Conservation (phyloP, 2,797 vertebrate genomes). For the Rhadinocentrus ornatus region DNA sequence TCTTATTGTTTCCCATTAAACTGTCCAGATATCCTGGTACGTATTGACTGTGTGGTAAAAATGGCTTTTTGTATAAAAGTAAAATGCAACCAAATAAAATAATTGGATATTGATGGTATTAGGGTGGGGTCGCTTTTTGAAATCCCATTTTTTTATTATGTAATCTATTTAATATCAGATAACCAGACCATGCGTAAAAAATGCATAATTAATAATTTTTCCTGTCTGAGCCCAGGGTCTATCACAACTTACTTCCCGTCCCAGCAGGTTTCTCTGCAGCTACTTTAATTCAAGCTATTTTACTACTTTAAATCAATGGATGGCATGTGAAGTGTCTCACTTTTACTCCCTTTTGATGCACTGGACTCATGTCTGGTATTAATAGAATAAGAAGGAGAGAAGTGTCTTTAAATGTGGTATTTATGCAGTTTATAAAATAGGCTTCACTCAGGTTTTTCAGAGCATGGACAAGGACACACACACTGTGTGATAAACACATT, state of each 20-base stretch:
- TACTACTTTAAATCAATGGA: conserved; percentile 35
- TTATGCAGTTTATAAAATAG: conserved; percentile 38
- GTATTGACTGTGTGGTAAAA: not conserved
- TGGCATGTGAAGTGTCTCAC: conserved; percentile 26
- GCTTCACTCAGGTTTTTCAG: conserved; percentile 16
- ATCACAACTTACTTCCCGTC: conserved; percentile 22
- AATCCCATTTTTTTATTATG: not conserved
- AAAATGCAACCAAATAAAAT: not conserved
- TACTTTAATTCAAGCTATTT: conserved; percentile 23
- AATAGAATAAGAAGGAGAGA: conserved; percentile 33
- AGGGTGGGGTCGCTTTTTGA: not conserved
- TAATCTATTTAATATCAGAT: conserved; percentile 8
- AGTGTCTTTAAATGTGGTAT: conserved; percentile 22
- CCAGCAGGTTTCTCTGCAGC: conserved; percentile 9
- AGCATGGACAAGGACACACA: conserved; percentile 11
- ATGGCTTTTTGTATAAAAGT: not conserved
- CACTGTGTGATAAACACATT: conserved; percentile 16
- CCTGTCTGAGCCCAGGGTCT: conserved; percentile 15
- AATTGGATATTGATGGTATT: not conserved
- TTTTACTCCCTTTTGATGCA: conserved; percentile 33
- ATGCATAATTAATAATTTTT: conserved; percentile 14
- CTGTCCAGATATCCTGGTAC: not conserved
- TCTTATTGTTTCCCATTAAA: not conserved
- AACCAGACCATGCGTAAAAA: conserved; percentile 6
- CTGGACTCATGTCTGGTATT: conserved; percentile 33